These are phyloP conservation scores for Tragulus kanchil DNA, from an alignment of 2,113 vertebrate genomes.

Conservation along the genomic window DNA sequence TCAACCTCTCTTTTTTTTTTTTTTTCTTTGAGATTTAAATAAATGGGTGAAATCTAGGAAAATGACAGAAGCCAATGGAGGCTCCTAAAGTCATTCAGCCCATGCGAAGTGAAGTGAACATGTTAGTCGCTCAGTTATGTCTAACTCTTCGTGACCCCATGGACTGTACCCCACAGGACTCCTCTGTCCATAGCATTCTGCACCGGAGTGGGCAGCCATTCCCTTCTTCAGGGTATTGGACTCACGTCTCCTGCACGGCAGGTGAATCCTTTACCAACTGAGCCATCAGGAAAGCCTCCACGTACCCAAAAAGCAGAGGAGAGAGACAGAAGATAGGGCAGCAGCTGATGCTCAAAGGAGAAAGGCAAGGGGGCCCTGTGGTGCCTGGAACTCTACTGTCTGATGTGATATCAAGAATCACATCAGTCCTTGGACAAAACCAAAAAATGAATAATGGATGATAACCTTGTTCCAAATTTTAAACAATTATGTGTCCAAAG, in stretches of 20 bases:
- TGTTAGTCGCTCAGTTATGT: background rate
- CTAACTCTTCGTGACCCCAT: fast-evolving
- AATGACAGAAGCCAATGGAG: background rate
- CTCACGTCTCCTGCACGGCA: background rate
- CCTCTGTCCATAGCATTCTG: background rate
- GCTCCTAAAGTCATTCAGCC: background rate
- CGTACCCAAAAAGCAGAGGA: background rate
- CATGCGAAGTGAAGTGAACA: background rate
- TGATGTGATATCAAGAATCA: background rate
- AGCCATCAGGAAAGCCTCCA: background rate
- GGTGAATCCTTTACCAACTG: background rate
- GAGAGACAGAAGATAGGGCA: background rate
- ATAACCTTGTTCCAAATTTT: background rate
- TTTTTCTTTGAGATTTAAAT: background rate
- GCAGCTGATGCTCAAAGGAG: background rate
- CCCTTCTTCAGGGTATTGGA: background rate
- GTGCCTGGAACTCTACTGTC: background rate
- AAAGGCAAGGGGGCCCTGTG: fast-evolving
- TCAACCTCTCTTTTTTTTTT: background rate
- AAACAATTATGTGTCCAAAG: background rate
- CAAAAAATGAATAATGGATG: background rate
- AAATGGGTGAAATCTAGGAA: background rate
- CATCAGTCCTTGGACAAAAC: background rate
- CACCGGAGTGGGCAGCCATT: background rate
- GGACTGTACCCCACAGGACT: background rate